These are phyloP conservation scores for Sphenodon punctatus DNA, from an alignment of 2,797 vertebrate genomes.

Conservation along the genomic window DNA sequence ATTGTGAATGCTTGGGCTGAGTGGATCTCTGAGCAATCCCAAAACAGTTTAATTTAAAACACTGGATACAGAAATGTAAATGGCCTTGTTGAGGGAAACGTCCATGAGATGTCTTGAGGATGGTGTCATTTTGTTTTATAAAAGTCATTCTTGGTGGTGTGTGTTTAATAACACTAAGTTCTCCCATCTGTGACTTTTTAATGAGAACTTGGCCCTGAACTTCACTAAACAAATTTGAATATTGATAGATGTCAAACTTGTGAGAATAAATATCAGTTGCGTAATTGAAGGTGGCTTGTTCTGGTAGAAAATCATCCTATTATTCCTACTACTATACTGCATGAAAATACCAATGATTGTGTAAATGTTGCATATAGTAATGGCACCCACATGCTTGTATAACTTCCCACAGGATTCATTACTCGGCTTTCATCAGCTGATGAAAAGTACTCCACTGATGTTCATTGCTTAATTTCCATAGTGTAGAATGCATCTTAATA, in stretches of 20 bases:
- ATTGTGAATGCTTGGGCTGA: background rate
- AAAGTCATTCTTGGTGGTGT: background rate
- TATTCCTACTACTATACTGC: too few species aligned
- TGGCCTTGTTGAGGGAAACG: background rate
- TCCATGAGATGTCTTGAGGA: background rate
- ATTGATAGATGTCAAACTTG: background rate
- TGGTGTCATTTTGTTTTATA: background rate
- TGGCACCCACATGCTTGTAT: background rate
- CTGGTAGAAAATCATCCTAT: too few species aligned
- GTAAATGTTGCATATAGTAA: fast-evolving
- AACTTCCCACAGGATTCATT: too few species aligned
- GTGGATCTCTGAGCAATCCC: background rate
- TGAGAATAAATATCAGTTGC: background rate
- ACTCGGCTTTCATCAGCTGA: background rate
- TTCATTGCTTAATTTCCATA: too few species aligned
- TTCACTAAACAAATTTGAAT: background rate
- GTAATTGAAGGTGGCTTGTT: too few species aligned
- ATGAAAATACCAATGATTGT: too few species aligned
- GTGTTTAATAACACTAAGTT: too few species aligned
- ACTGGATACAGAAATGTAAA: background rate
- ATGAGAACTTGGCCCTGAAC: background rate
- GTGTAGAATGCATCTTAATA: background rate
- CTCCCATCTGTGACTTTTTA: fast-evolving
- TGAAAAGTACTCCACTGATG: too few species aligned
- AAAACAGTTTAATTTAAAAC: background rate